Conservation (phyloP, 2,113 vertebrate genomes). For the Symphodus melops region DNA sequence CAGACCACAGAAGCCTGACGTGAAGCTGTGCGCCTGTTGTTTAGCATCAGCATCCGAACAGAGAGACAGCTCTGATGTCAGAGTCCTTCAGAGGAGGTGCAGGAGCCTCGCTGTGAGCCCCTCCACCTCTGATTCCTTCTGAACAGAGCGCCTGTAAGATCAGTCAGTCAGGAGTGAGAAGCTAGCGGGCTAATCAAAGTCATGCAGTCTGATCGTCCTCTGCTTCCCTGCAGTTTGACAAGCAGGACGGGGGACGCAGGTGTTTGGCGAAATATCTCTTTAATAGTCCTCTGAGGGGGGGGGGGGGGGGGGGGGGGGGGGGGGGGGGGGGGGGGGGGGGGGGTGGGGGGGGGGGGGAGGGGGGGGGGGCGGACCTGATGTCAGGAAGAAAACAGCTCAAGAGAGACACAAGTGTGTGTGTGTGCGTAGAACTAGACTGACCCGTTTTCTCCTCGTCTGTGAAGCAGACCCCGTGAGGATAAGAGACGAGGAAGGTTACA, state of each 20-base stretch:
- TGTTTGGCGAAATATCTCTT: conserved; percentile 43
- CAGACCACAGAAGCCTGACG: not conserved
- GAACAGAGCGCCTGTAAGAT: conserved; percentile 3
- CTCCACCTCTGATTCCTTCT: conserved; percentile 16
- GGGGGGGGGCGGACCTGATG: conserved; percentile 51
- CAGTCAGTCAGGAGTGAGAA: conserved; percentile 37
- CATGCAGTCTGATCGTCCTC: conserved; percentile 16
- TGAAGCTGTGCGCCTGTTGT: no score
- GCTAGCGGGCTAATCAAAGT: conserved; percentile 28
- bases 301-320: no score
- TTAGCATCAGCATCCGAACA: not conserved
- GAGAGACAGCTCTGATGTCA: not conserved
- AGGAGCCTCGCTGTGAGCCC: not conserved
- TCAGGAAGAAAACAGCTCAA: conserved; percentile 56
- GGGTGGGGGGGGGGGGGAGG: no score
- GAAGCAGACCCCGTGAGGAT: conserved; percentile 50
- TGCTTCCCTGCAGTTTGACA: conserved; percentile 12
- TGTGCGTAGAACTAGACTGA: conserved; percentile 51
- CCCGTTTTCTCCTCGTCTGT: conserved; percentile 54
- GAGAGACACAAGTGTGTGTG: conserved; percentile 14
- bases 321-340: no score
- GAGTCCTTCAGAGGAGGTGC: not conserved
- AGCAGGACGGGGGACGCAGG: conserved; percentile 27
- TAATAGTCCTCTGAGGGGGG: conserved; percentile 36
- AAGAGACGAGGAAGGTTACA: conserved; percentile 49